Evolutionary conservation across 53 echinoderm and acorn worm genomes (phyloP), one percentile per base, ranked within the genome.

Genomic region (Crossaster papposus): DNA sequence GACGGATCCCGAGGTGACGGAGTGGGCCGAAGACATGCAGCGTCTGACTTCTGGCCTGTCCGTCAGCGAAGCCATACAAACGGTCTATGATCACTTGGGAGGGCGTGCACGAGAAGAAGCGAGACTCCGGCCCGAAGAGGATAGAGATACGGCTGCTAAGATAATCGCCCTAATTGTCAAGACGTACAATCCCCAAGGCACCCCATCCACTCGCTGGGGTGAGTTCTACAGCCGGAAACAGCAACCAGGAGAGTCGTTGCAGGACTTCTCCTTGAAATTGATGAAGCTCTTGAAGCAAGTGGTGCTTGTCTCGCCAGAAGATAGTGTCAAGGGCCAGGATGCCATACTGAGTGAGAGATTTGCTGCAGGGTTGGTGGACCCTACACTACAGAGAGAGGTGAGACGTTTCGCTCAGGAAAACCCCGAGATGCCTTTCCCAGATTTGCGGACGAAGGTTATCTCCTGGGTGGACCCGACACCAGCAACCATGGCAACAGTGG

Each of bases 331-430:
- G 23, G 30, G 29, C 7, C 28, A 79, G 53, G 29, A 54, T 26
- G 28, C 79, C 1, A 30, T 53, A 0, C 79, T 79, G 44, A 53
- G 51, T 26, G 54, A 79, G 79, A 24, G 53, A 2, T 79, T 79
- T 14, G 28, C 79, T 2, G 18, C 79, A 13, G 54, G 79, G 24
- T 50, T 79, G 28, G 53, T 30, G 0, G 79, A 79, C 53, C 79
- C 79, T 13, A 17, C 79, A 29, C 79, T 79, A 9, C 79, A 54
- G 38, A 51, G 79, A 30, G 79, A 79, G 28, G 79, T 79, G n/a
- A 12, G 54, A 2, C 12, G 79, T 12, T 14, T 79, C 53, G 1
- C 53, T 14, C 79, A 79, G 53, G 54, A 79, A 24, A 30, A 79
- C n/a, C 54, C 79, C 0, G 29, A 10, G 0, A 79, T 54, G 0